Percentiles rank a stretch among this genome's conserved stretches.
phyloP scores from a whole-genome alignment of 2,797 vertebrate genomes.

The Urophycis tenuis region DNA sequence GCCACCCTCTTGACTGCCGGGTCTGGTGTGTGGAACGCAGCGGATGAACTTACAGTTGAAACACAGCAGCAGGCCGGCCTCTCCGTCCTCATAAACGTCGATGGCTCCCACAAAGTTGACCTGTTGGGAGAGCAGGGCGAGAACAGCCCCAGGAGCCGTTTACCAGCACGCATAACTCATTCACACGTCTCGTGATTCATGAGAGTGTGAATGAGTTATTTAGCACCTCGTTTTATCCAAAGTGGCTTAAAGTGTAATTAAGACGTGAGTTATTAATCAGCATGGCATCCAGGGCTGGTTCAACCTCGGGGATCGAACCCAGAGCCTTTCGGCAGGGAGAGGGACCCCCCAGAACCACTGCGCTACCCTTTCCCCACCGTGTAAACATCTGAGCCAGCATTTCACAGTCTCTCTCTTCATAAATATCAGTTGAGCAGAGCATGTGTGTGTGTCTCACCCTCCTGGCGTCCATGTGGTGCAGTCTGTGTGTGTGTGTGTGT shows the following conservation, averaged over 20 bases:
- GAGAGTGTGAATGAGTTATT: neutral
- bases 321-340: neutral
- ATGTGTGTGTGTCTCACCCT: neutral
- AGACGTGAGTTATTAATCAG: neutral
- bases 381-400: too few relatives aligned
- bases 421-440: neutral
- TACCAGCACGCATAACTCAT: neutral
- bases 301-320: neutral
- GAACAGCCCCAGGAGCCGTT: neutral
- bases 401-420: neutral
- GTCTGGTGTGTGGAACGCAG: too few relatives aligned
- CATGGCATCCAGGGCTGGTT: neutral
- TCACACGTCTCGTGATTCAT: neutral
- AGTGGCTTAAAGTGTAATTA: neutral
- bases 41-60: slow-evolving; percentile 90
- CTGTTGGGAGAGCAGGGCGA: slow-evolving; percentile 67
- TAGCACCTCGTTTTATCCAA: neutral
- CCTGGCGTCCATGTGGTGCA: too few relatives aligned
- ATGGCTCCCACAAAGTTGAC: slow-evolving; percentile 97
- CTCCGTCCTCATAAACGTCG: slow-evolving; percentile 97
- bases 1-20: too few relatives aligned
- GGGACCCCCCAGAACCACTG: neutral
- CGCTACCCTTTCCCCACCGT: too few relatives aligned
- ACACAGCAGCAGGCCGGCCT: slow-evolving; percentile 90
- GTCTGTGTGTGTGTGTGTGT: neutral